Percentiles rank a stretch among this genome's conserved stretches.
Conservation (phyloP, 2,113 vertebrate genomes). For the Carassius gibelio region DNA sequence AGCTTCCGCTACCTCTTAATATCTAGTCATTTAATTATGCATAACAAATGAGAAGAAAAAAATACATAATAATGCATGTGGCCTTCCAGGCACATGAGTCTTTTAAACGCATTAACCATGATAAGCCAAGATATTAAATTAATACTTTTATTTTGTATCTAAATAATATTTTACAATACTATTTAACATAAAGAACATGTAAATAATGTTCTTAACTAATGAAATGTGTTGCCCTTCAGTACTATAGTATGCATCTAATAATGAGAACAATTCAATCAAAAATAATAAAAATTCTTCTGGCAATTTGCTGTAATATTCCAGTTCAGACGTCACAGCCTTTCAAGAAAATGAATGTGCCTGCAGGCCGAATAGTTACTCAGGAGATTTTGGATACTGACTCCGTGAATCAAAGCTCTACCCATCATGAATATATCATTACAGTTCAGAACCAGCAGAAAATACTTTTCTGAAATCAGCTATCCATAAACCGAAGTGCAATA, state of each 20-base stretch:
- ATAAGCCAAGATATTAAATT: neutral
- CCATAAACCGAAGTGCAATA: neutral
- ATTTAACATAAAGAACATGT: neutral
- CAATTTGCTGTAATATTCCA: conserved; percentile 9
- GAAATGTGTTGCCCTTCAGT: neutral
- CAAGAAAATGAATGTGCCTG: conserved; percentile 20
- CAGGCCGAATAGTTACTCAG: neutral
- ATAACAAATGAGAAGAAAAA: neutral
- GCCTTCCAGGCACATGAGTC: neutral
- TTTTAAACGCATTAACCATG: neutral
- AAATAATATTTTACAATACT: neutral
- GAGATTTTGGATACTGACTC: conserved; percentile 19
- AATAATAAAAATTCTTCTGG: neutral
- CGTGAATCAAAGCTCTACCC: conserved; percentile 10
- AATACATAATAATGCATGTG: too few relatives aligned
- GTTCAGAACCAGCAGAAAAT: neutral
- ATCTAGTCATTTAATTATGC: neutral
- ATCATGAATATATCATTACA: conserved; percentile 32
- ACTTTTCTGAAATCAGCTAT: neutral
- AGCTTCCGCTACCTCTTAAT: neutral
- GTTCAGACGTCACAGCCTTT: conserved; percentile 2
- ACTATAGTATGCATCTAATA: neutral
- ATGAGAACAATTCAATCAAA: neutral
- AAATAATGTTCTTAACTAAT: neutral
- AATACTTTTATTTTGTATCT: neutral